Evolutionary conservation across 2,888 invertebrate genomes (phyloP).

Genomic region (Cabera pusaria): DNA sequence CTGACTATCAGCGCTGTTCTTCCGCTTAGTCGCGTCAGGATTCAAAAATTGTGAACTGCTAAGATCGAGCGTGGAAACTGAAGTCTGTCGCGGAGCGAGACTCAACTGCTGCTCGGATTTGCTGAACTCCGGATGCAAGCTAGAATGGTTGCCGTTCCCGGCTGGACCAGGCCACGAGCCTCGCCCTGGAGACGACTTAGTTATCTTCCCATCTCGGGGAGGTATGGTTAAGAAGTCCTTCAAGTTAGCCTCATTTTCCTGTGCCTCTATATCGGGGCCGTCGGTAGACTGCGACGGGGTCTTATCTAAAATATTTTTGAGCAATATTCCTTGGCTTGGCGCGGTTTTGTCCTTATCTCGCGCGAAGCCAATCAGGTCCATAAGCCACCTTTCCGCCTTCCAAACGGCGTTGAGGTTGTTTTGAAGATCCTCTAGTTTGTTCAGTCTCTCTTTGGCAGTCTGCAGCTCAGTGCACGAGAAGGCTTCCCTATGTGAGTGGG

Average conservation of each 20-base stretch:
- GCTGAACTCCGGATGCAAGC: slow-evolving; percentile 88
- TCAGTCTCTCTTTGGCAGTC: slow-evolving; percentile 92
- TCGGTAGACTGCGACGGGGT: slow-evolving; percentile 55
- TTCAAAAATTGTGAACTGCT: slow-evolving; percentile 81
- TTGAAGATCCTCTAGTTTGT: slow-evolving; percentile 93
- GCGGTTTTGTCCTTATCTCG: slow-evolving; percentile 86
- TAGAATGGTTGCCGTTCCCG: slow-evolving; percentile 77
- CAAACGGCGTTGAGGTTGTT: slow-evolving; percentile 93
- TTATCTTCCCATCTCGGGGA: slow-evolving; percentile 88
- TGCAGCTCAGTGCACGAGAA: slow-evolving; percentile 95
- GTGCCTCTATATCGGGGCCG: slow-evolving; percentile 60
- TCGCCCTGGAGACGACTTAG: slow-evolving; percentile 89
- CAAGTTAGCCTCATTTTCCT: slow-evolving; percentile 70
- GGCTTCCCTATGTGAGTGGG: slow-evolving; percentile 96
- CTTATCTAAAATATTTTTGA: slow-evolving; percentile 69
- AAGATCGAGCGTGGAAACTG: slow-evolving; percentile 76
- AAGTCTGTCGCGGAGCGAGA: slow-evolving; percentile 76
- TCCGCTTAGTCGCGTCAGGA: slow-evolving; percentile 73
- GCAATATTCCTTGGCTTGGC: slow-evolving; percentile 72
- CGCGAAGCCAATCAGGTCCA: slow-evolving; percentile 97
- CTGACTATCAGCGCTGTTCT: slow-evolving; percentile 84
- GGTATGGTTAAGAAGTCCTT: slow-evolving; percentile 86
- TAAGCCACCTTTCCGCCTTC: slow-evolving; percentile 97
- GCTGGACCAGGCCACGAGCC: slow-evolving; percentile 95
- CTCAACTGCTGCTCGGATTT: slow-evolving; percentile 92